Evolutionary conservation across 2,888 invertebrate species (phyloP).

Genomic region (Agrypnus murinus): DNA sequence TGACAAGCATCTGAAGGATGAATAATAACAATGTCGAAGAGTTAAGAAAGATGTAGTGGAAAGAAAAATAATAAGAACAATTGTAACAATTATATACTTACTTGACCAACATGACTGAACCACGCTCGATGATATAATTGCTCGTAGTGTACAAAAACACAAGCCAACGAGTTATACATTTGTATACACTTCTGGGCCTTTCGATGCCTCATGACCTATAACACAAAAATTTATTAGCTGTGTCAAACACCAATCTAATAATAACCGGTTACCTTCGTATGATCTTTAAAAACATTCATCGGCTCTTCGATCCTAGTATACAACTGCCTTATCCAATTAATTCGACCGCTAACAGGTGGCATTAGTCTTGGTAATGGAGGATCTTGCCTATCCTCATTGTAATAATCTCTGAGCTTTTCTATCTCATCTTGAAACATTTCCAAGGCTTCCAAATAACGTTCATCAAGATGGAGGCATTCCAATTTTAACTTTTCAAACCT

Average conservation of each 20-base stretch:
- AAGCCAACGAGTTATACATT: conserved; percentile 85
- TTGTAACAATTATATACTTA: too few relatives aligned
- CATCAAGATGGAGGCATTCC: conserved; percentile 82
- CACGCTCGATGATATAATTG: conserved; percentile 88
- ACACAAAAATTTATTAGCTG: too few relatives aligned
- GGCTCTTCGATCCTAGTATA: conserved; percentile 83
- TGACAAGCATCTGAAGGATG: too few relatives aligned
- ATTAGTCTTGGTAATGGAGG: conserved; percentile 84
- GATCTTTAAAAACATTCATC: conserved; percentile 77
- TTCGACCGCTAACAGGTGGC: conserved; percentile 87
- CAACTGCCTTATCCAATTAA: conserved; percentile 89
- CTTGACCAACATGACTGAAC: conserved; percentile 83
- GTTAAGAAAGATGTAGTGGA: too few relatives aligned
- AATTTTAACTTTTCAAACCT: conserved; percentile 85
- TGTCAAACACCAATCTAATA: conserved; percentile 1
- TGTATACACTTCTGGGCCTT: conserved; percentile 84
- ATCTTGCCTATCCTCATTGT: conserved; percentile 84
- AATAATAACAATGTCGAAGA: too few relatives aligned
- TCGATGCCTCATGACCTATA: conserved; percentile 75
- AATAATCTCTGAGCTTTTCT: conserved; percentile 81
- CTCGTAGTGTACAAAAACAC: conserved; percentile 88
- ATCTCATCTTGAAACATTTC: conserved; percentile 81
- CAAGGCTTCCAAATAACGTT: conserved; percentile 83
- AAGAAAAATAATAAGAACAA: too few relatives aligned
- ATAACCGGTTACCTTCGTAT: conserved; percentile 65